phyloP scores from a whole-genome alignment of 2,797 vertebrate species.

The Lindbergichthys nudifrons region DNA sequence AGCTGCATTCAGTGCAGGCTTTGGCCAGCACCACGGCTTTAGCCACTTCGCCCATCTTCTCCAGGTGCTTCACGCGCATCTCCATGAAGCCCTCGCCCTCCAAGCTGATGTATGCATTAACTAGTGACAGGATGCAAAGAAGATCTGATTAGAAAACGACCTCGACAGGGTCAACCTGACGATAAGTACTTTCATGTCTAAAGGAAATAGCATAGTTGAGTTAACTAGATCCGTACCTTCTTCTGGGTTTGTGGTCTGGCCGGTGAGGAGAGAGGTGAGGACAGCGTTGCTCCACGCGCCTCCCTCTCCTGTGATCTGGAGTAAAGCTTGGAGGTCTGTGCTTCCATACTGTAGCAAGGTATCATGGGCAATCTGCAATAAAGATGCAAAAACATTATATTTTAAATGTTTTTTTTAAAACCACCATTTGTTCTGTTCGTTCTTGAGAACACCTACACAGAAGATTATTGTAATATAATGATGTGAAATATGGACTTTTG shows the following conservation, averaged over 20 bases:
- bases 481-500: neutral
- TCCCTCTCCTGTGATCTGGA: constrained; percentile 94
- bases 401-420: neutral
- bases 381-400: neutral
- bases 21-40: constrained; percentile 94
- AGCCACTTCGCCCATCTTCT: constrained; percentile 94
- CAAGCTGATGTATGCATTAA: constrained; percentile 91
- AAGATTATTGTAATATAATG: neutral
- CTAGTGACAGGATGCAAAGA: constrained; percentile 60
- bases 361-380: constrained; percentile 91
- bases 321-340: constrained; percentile 93
- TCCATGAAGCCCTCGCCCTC: constrained; percentile 98
- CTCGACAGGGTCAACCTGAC: neutral
- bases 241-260: constrained; percentile 89
- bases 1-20: constrained; percentile 90
- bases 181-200: neutral
- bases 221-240: constrained; percentile 85
- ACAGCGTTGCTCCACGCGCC: constrained; percentile 95
- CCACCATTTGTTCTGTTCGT: neutral
- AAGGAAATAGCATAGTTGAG: neutral
- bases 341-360: constrained; percentile 94
- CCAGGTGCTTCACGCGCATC: constrained; percentile 96
- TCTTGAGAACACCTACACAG: neutral
- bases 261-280: constrained; percentile 91
- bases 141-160: constrained; percentile 6